Evolutionary conservation across 1,140 invertebrate genomes (phyloP).

Genomic region (Asobara japonica): DNA sequence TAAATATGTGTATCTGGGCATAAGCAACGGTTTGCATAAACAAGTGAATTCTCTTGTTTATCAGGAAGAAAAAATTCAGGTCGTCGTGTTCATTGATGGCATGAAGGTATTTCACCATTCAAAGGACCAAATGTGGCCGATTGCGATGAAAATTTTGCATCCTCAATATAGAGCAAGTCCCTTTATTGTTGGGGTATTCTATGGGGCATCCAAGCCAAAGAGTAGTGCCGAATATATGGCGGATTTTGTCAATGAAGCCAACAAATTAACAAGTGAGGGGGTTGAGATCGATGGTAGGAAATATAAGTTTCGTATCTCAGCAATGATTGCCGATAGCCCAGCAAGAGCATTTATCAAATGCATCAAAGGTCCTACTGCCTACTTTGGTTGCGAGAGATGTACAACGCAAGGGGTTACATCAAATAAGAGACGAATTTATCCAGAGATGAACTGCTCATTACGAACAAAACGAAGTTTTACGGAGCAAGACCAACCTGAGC

Average conservation of each 20-base stretch:
- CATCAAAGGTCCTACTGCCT: not conserved
- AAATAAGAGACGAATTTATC: not conserved
- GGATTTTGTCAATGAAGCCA: not conserved
- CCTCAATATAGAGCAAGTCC: not conserved
- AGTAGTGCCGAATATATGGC: not conserved
- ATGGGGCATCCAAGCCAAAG: not conserved
- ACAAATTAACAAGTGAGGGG: not conserved
- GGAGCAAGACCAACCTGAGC: not conserved
- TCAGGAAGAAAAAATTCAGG: not conserved
- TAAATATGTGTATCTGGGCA: not conserved
- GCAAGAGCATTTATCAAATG: not conserved
- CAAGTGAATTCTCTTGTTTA: not conserved
- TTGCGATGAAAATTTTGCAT: not conserved
- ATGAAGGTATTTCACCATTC: not conserved
- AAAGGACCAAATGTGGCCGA: not conserved
- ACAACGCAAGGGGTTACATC: not conserved
- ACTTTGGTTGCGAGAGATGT: not conserved
- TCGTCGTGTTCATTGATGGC: not conserved
- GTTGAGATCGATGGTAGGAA: not conserved
- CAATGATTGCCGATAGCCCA: not conserved
- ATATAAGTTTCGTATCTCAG: not conserved
- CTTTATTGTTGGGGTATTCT: not conserved
- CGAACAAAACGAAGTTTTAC: not conserved
- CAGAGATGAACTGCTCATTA: not conserved
- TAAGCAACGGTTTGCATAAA: not conserved